Base-by-base conservation (phyloP, 2,113 vertebrate genomes). In the Pavo muticus region DNA sequence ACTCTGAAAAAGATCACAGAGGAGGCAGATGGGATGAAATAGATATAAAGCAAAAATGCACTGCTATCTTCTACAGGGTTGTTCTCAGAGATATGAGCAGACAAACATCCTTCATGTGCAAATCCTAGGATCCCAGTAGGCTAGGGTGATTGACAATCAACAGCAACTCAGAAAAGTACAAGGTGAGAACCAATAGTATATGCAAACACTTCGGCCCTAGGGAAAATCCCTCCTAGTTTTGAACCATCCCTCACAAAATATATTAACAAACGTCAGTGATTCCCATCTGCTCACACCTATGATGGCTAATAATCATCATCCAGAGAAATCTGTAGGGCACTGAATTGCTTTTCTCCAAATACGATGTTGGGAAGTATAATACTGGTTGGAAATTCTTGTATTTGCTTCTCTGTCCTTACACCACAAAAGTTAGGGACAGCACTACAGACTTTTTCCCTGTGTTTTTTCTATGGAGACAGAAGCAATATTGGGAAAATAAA, bases 241-340 rank as follows among this genome's bases (percentile, higher is more conserved):
- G 17, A 88, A 68, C 23, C 14, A 35, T 47, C 10, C 45, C 71
- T 44, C 40, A 67, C 40, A 82, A 82, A 48, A 40, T 57, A 15
- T n/a, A 67, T 85, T 70, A 85, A 35, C 54, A 87, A 61, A 92
- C 92, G 37, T 45, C 78, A 89, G 45, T 60, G 21, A 54, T 82
- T 89, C n/a, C 81, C 59, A 69, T 76, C 85, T 93, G 92, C 39
- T 92, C 47, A 57, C 81, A 72, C 47, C 52, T 87, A 47, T 40
- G 44, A 73, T 74, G 16, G 21, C n/a, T 94, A 85, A 92, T 77
- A 68, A 89, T 82, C 67, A 85, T 73, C 64, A 87, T 63, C 84
- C 81, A 74, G 37, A 39, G 56, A 40, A 82, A 67, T 77, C 71
- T 71, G 32, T 14, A n/a, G 18, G 72, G 54, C 7, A 30, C 70